Evolutionary conservation across 2,888 invertebrate species (phyloP).

Genomic region (Pandemis corylana): DNA sequence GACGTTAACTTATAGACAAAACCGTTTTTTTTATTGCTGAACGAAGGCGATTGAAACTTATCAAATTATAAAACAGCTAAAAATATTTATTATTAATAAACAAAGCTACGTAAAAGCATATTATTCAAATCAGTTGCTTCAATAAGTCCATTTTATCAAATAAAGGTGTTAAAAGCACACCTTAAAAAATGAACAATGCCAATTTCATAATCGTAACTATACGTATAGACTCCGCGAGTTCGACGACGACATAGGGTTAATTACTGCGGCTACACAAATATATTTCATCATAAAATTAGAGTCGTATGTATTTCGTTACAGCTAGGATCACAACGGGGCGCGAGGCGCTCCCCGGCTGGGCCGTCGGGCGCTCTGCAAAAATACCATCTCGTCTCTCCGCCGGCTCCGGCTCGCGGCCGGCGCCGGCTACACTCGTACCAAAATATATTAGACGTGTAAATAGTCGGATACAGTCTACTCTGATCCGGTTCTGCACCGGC

Average conservation of each 20-base stretch:
- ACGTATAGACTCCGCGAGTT: conserved; percentile 35
- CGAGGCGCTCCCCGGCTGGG: conserved; percentile 29
- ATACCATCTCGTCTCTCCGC: not conserved
- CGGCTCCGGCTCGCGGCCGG: conserved; percentile 3
- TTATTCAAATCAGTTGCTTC: no score
- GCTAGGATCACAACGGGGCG: conserved; percentile 55
- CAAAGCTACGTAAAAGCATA: no score
- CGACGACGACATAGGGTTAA: conserved; percentile 21
- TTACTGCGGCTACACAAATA: conserved; percentile 20
- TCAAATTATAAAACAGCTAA: no score
- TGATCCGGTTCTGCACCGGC: not conserved
- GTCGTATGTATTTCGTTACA: conserved; percentile 45
- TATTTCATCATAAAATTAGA: conserved; percentile 46
- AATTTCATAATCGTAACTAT: conserved; percentile 37
- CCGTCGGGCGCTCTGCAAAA: not conserved
- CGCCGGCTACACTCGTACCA: conserved; percentile 43
- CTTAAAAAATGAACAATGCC: not conserved
- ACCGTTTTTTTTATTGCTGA: no score
- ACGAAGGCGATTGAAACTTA: no score
- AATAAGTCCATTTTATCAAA: no score
- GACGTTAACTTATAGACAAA: no score
- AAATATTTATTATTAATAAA: no score
- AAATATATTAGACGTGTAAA: conserved; percentile 45
- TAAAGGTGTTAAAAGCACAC: no score
- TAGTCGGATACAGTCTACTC: conserved; percentile 14